Evolutionary conservation across 2,113 vertebrate genomes (phyloP).

Genomic region (Microcebus ravelobensis): DNA sequence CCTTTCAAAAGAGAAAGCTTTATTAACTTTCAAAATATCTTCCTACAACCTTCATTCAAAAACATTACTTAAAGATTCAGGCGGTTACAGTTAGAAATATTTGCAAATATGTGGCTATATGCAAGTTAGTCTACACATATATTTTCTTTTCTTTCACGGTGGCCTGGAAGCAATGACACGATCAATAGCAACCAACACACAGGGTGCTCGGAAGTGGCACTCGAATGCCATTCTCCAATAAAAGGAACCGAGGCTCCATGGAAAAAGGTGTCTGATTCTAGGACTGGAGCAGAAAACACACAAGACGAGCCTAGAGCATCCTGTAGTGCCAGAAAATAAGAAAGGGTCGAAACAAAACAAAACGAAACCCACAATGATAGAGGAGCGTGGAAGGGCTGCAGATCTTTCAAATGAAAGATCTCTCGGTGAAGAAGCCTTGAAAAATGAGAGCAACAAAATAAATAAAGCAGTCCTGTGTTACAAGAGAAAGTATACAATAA

Average conservation of each 20-base stretch:
- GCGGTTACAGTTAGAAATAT: neutral
- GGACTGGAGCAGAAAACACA: neutral
- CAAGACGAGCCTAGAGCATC: neutral
- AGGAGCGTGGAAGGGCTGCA: too few relatives aligned
- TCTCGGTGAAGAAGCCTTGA: neutral
- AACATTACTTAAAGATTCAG: neutral
- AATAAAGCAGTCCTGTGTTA: neutral
- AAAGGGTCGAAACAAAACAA: neutral
- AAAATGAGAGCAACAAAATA: neutral
- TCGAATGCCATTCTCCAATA: neutral
- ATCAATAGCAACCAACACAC: neutral
- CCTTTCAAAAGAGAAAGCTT: too few relatives aligned
- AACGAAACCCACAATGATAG: neutral
- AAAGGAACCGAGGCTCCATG: neutral
- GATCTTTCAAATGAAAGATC: neutral
- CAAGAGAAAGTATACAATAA: neutral
- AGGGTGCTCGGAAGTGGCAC: too few relatives aligned
- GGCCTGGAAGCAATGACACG: neutral
- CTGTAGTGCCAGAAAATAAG: neutral
- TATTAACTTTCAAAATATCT: neutral
- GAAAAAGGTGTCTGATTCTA: neutral
- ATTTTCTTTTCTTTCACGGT: neutral
- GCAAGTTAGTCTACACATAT: neutral
- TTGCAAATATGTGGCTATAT: neutral
- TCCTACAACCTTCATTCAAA: neutral